Conservation (phyloP, 2,888 invertebrate genomes). For the Lycaena phlaeas region DNA sequence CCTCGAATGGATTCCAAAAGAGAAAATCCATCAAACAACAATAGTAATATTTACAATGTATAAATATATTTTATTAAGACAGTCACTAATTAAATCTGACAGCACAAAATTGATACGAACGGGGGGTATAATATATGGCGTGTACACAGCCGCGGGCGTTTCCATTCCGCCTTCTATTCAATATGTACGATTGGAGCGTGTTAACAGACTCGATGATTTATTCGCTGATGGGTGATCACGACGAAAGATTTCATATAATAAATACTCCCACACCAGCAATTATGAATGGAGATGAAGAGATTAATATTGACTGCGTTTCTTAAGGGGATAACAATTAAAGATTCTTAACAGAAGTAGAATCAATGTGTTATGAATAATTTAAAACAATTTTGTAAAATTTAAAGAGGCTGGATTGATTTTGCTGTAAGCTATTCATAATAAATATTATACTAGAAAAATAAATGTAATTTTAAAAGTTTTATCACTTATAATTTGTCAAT, state of each 20-base stretch:
- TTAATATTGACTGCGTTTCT: too few relatives aligned
- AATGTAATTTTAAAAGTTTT: too few relatives aligned
- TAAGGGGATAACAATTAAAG: too few relatives aligned
- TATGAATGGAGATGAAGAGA: background rate
- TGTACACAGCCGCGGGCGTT: conserved; percentile 3
- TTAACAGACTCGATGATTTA: background rate
- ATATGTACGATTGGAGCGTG: background rate
- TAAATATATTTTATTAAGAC: conserved; percentile 5
- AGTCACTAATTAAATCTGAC: conserved; percentile 7
- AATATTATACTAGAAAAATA: too few relatives aligned
- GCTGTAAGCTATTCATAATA: too few relatives aligned
- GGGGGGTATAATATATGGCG: conserved; percentile 4
- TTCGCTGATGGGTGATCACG: background rate
- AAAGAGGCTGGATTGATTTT: too few relatives aligned
- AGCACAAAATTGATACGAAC: conserved; percentile 1
- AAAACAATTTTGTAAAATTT: too few relatives aligned
- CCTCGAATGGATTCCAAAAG: background rate
- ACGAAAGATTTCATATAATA: background rate
- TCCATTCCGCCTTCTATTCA: background rate
- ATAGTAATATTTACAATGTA: conserved; percentile 4
- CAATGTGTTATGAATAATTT: too few relatives aligned
- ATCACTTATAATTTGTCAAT: too few relatives aligned
- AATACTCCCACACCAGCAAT: background rate
- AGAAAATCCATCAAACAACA: background rate
- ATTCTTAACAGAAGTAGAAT: too few relatives aligned